Percentiles rank a stretch among this genome's conserved stretches.
phyloP scores from a whole-genome alignment of 2,797 vertebrate species.

The Microhierax caerulescens region DNA sequence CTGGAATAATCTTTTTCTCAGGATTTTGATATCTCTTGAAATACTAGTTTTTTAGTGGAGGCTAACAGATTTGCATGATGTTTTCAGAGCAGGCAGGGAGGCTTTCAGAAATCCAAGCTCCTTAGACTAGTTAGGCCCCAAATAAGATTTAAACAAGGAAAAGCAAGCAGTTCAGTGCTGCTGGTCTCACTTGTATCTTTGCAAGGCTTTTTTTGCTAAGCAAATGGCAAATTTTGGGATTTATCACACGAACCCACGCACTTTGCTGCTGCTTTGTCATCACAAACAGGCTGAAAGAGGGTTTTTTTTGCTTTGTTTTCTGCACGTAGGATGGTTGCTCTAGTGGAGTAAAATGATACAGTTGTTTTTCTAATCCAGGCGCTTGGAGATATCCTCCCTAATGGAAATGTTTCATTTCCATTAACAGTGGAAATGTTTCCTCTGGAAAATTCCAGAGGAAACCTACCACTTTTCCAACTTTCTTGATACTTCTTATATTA shows the following conservation, averaged over 20 bases:
- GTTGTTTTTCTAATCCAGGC: background rate
- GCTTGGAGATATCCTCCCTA: background rate
- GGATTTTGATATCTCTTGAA: background rate
- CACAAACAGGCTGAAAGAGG: background rate
- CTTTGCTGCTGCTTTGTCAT: background rate
- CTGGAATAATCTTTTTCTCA: background rate
- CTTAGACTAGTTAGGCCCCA: background rate
- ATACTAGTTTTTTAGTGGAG: background rate
- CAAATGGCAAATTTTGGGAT: background rate
- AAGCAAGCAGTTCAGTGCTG: background rate
- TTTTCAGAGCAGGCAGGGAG: background rate
- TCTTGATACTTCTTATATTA: background rate
- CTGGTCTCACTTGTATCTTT: background rate
- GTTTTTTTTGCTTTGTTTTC: background rate
- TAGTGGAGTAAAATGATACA: background rate
- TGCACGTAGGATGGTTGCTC: background rate
- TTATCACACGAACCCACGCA: background rate
- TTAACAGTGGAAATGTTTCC: background rate
- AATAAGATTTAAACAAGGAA: background rate
- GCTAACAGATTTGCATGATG: background rate
- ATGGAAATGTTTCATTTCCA: background rate
- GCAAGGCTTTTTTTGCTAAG: background rate
- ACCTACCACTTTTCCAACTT: background rate
- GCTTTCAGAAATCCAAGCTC: background rate
- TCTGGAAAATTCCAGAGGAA: background rate